Evolutionary conservation across 2,888 invertebrate genomes (phyloP).

Genomic region (Mythimna lalbum): DNA sequence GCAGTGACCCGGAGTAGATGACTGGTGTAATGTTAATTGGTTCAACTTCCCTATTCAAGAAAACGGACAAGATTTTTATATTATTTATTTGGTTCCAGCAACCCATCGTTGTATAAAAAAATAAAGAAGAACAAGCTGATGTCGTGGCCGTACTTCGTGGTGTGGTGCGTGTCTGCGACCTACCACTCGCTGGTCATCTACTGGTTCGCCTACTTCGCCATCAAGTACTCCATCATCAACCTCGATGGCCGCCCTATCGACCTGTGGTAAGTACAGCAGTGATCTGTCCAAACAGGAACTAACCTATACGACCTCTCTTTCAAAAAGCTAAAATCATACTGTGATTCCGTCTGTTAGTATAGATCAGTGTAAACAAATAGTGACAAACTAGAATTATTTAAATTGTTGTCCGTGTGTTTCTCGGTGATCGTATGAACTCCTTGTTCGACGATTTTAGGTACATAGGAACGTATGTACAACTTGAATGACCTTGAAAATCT

Average conservation of each 20-base stretch:
- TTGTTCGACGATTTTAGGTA: too few relatives aligned
- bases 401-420: too few relatives aligned
- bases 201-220: conserved; percentile 85
- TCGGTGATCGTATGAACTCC: too few relatives aligned
- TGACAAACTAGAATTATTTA: too few relatives aligned
- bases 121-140: conserved; percentile 92
- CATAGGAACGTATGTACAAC: too few relatives aligned
- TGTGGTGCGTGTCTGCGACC: conserved; percentile 91
- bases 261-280: conserved; percentile 79
- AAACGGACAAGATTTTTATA: not conserved
- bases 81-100: conserved; percentile 72
- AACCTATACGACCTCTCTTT: too few relatives aligned
- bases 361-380: too few relatives aligned
- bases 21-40: too few relatives aligned
- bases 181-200: conserved; percentile 93
- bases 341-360: too few relatives aligned
- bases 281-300: not conserved
- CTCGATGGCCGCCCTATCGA: conserved; percentile 89
- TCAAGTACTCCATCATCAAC: conserved; percentile 87
- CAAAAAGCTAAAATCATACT: too few relatives aligned
- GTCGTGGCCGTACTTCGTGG: conserved; percentile 91
- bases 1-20: not conserved
- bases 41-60: conserved; percentile 58
- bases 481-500: too few relatives aligned
- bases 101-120: conserved; percentile 93